These are phyloP conservation scores for Ailuropoda melanoleuca DNA, from an alignment of 2,113 vertebrate species.

Conservation along the genomic window DNA sequence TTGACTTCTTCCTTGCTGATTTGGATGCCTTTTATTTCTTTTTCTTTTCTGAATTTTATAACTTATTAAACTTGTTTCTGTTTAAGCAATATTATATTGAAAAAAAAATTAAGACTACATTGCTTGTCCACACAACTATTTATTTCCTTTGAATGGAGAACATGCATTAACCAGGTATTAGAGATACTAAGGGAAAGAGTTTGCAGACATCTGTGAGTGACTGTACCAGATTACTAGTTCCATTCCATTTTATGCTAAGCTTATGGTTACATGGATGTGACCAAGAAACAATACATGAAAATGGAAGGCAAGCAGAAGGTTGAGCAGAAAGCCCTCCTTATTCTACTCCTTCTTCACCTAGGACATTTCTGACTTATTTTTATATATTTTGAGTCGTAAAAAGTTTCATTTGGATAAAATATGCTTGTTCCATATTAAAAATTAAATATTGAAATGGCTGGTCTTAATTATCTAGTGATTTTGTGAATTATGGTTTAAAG, in stretches of 20 bases:
- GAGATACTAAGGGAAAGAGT: neutral
- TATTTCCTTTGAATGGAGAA: neutral
- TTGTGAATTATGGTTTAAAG: neutral
- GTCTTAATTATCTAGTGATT: neutral
- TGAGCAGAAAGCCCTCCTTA: neutral
- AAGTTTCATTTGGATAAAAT: neutral
- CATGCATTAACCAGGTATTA: neutral
- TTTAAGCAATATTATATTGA: neutral
- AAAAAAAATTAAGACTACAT: neutral
- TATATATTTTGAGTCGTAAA: neutral
- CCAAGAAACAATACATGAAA: neutral
- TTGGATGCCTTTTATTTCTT: neutral
- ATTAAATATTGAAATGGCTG: neutral
- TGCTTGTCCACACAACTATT: neutral
- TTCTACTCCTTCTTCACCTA: neutral
- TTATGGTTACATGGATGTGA: neutral
- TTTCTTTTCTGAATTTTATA: neutral
- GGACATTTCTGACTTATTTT: neutral
- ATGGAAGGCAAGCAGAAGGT: neutral
- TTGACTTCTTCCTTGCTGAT: neutral
- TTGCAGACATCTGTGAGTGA: neutral
- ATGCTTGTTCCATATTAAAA: neutral
- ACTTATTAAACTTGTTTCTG: neutral
- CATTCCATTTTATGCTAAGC: neutral
- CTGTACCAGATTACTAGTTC: neutral